These are phyloP conservation scores for Drosophila basisetae DNA, from an alignment of 2,888 invertebrate genomes.

Conservation along the genomic window DNA sequence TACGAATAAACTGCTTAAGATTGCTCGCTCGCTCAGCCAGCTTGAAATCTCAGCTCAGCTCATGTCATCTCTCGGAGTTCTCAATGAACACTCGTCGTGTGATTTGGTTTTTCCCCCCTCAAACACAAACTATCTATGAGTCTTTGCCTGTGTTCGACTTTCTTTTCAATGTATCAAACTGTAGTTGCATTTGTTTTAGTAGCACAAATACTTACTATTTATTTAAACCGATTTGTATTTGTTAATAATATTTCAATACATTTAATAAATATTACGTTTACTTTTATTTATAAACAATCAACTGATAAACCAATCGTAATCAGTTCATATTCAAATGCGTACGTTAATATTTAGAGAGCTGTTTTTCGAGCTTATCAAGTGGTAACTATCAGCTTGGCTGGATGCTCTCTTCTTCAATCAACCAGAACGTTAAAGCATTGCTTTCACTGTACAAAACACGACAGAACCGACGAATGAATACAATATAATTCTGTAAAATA, in stretches of 20 bases:
- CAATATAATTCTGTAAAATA: not conserved
- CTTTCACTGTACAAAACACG: not conserved
- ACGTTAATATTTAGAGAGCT: not conserved
- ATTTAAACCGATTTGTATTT: not conserved
- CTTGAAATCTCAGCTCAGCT: constrained; percentile 8
- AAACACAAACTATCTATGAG: not conserved
- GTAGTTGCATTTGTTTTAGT: not conserved
- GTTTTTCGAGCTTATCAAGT: not conserved
- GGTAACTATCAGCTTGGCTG: constrained; percentile 6
- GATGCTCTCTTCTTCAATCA: not conserved
- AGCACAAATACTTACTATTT: not conserved
- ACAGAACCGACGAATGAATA: not conserved
- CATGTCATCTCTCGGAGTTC: constrained; percentile 22
- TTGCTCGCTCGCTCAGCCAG: not conserved
- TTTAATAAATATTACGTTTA: not conserved
- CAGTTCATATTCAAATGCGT: not conserved
- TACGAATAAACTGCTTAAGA: constrained; percentile 3
- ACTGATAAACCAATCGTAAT: constrained; percentile 2
- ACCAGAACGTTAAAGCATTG: not conserved
- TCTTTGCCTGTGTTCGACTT: constrained; percentile 8
- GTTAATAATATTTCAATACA: not conserved
- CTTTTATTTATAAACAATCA: not conserved
- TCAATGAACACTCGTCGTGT: constrained; percentile 5
- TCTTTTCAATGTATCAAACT: not conserved
- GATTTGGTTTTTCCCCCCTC: constrained; percentile 15